Conservation (phyloP, 1,140 invertebrate species). For the Macrocentrus cingulum region DNA sequence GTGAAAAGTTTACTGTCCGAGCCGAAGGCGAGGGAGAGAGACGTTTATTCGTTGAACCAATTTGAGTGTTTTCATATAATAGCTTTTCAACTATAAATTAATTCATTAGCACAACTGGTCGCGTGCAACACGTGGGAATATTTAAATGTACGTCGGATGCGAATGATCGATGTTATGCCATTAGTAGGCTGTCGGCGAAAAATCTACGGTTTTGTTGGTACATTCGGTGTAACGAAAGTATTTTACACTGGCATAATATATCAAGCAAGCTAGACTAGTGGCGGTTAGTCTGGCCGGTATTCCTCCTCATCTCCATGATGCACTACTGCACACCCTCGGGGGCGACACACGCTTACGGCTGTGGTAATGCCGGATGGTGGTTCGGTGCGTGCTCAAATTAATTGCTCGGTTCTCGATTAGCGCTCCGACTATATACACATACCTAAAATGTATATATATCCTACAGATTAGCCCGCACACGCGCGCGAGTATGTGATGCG, state of each 20-base stretch:
- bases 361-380: slow-evolving; percentile 12
- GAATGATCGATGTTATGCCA: background rate
- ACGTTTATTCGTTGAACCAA: too few relatives aligned
- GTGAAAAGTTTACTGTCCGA: too few relatives aligned
- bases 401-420: slow-evolving; percentile 46
- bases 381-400: slow-evolving; percentile 42
- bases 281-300: background rate
- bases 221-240: background rate
- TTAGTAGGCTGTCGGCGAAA: background rate
- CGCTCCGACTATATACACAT: too few relatives aligned
- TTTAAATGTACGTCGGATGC: background rate
- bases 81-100: too few relatives aligned
- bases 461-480: slow-evolving; percentile 44
- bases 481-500: slow-evolving; percentile 2
- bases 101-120: too few relatives aligned
- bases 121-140: slow-evolving; percentile 13
- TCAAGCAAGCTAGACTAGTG: too few relatives aligned
- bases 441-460: too few relatives aligned
- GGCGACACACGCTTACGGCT: slow-evolving; percentile 1
- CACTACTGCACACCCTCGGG: background rate
- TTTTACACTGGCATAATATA: background rate
- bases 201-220: background rate
- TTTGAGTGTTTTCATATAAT: too few relatives aligned
- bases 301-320: background rate
- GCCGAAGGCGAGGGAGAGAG: too few relatives aligned